phyloP scores from a whole-genome alignment of 2,888 invertebrate species.

The Boloria euphrosyne region DNA sequence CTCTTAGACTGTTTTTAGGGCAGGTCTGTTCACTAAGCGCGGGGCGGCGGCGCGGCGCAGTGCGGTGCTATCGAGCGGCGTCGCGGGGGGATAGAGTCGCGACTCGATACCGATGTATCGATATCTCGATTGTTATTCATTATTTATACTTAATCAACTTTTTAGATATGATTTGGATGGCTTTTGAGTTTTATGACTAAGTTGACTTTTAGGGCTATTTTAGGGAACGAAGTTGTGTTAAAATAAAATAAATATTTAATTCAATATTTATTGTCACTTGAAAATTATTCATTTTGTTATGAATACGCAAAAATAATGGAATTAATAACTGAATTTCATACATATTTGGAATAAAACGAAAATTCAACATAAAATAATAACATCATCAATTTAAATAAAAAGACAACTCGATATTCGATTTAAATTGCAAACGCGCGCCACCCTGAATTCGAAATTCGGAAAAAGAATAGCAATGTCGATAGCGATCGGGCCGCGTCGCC shows the following conservation, averaged over 20 bases:
- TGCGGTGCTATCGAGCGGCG: slow-evolving; percentile 74
- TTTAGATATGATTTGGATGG: background rate
- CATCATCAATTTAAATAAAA: background rate
- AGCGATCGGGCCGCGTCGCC: slow-evolving; percentile 51
- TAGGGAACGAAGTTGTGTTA: too few species aligned
- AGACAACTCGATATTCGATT: slow-evolving; percentile 30
- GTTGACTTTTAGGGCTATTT: background rate
- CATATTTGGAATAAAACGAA: too few species aligned
- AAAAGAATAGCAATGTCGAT: slow-evolving; percentile 47
- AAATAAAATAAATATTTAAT: too few species aligned
- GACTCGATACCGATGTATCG: slow-evolving; percentile 43
- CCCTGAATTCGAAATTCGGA: slow-evolving; percentile 36
- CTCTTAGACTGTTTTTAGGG: slow-evolving; percentile 39
- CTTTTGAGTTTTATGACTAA: background rate
- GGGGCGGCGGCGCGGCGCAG: slow-evolving; percentile 65
- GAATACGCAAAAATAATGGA: too few species aligned
- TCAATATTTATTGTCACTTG: too few species aligned
- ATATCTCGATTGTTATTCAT: slow-evolving; percentile 40
- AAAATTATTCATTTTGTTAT: too few species aligned
- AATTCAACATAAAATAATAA: background rate
- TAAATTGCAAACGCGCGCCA: slow-evolving; percentile 24
- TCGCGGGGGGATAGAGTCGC: slow-evolving; percentile 40
- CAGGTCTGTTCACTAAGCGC: slow-evolving; percentile 41
- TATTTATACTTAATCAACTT: slow-evolving; percentile 14
- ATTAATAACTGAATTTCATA: too few species aligned